Conservation (phyloP, 2,888 invertebrate genomes). For the Lasioglossum vierecki region DNA sequence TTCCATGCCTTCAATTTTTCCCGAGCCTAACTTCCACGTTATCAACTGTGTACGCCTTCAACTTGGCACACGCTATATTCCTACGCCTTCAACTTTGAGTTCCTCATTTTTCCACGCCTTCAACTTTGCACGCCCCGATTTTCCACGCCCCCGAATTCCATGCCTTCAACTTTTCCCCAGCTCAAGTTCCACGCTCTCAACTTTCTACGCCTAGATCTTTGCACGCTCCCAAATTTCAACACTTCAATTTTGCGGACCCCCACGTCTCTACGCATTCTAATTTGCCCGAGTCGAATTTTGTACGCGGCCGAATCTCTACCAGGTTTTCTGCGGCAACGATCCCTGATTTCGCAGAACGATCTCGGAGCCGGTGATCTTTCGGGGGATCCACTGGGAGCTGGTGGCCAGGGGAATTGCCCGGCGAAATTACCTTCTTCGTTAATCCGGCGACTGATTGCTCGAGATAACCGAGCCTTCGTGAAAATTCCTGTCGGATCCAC, state of each 20-base stretch:
- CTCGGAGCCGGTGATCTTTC: background rate
- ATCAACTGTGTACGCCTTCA: background rate
- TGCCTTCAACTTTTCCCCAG: no score
- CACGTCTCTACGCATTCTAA: no score
- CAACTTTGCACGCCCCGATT: no score
- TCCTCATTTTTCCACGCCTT: no score
- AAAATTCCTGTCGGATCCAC: conserved; percentile 42
- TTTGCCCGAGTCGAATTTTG: background rate
- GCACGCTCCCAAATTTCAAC: background rate
- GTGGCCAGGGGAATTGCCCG: conserved; percentile 33
- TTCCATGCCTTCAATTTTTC: background rate
- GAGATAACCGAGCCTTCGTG: conserved; percentile 54
- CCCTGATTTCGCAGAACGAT: background rate
- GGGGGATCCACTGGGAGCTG: background rate
- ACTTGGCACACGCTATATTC: background rate
- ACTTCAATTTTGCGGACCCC: background rate
- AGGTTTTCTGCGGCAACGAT: background rate
- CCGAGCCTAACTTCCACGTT: background rate
- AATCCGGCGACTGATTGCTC: conserved; percentile 54
- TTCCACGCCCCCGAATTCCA: no score
- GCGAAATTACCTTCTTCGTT: conserved; percentile 61
- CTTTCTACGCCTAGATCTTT: background rate
- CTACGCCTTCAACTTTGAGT: background rate
- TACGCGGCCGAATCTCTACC: background rate
- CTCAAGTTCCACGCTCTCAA: no score